Conservation (phyloP, 92 coral and sea anemone genomes). For the Paramuricea clavata region DNA sequence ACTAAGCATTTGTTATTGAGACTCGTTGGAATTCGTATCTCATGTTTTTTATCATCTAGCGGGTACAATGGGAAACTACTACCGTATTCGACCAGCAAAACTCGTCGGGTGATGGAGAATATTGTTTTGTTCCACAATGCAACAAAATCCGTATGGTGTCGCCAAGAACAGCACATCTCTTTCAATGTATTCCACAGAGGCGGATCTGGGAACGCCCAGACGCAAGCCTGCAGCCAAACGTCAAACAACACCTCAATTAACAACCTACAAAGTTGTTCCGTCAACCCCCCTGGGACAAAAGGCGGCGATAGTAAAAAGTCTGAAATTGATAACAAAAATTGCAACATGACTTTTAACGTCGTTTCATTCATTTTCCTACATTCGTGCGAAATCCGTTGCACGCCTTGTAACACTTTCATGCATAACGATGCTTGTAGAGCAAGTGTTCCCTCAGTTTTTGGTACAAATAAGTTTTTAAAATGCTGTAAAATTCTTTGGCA, state of each 20-base stretch:
- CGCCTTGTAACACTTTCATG: slow-evolving; percentile 79
- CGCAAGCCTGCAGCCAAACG: slow-evolving; percentile 94
- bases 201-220: slow-evolving; percentile 88
- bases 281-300: slow-evolving; percentile 83
- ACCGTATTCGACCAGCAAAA: slow-evolving; percentile 90
- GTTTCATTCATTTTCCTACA: slow-evolving; percentile 72
- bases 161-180: slow-evolving; percentile 94
- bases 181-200: slow-evolving; percentile 97
- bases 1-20: slow-evolving; percentile 77
- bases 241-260: slow-evolving; percentile 85
- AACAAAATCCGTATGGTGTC: slow-evolving; percentile 92
- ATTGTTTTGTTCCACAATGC: slow-evolving; percentile 92
- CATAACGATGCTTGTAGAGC: slow-evolving; percentile 97
- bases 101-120: slow-evolving; percentile 80
- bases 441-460: slow-evolving; percentile 79
- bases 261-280: slow-evolving; percentile 88
- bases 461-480: slow-evolving; percentile 86
- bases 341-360: slow-evolving; percentile 91
- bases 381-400: slow-evolving; percentile 77
- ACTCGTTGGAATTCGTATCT: slow-evolving; percentile 83
- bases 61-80: slow-evolving; percentile 77
- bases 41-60: slow-evolving; percentile 75
- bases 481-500: slow-evolving; percentile 87
- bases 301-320: slow-evolving; percentile 92
- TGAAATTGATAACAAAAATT: slow-evolving; percentile 80